Evolutionary conservation across 2,797 vertebrate species (phyloP).

Genomic region (Typhlichthys subterraneus): DNA sequence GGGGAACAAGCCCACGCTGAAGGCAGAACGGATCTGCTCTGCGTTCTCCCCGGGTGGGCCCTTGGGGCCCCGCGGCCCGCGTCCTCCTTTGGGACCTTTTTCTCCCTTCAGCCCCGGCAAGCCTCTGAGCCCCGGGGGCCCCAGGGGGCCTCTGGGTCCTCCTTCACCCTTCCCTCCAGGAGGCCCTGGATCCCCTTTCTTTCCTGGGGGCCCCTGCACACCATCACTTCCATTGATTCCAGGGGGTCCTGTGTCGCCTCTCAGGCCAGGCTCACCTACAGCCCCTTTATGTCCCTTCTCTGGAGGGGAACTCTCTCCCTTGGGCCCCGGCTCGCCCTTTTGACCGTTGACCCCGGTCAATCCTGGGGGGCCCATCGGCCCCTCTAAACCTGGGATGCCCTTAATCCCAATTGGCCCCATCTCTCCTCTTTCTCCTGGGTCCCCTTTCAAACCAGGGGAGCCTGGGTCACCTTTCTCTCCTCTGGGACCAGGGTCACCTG

Average conservation of each 20-base stretch:
- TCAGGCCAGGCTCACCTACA: conserved; percentile 80
- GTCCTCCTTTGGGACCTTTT: conserved; percentile 83
- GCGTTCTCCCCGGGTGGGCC: conserved; percentile 77
- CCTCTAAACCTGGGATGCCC: conserved; percentile 80
- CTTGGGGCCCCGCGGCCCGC: conserved; percentile 83
- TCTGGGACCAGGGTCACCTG: conserved; percentile 79
- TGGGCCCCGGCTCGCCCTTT: conserved; percentile 77
- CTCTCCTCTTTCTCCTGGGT: conserved; percentile 74
- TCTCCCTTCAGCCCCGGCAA: conserved; percentile 81
- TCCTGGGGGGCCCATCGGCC: conserved; percentile 85
- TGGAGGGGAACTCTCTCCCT: conserved; percentile 78
- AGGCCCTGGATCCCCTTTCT: conserved; percentile 77
- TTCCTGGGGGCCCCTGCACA: conserved; percentile 61
- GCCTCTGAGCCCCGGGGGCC: conserved; percentile 83
- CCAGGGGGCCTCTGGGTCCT: conserved; percentile 75
- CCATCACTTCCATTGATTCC: conserved; percentile 81
- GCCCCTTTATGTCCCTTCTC: conserved; percentile 84
- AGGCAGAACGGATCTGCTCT: conserved; percentile 77
- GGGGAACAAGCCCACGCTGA: conserved; percentile 88
- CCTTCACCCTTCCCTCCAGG: conserved; percentile 84
- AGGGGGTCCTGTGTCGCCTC: conserved; percentile 78
- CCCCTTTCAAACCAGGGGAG: conserved; percentile 72
- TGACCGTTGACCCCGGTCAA: conserved; percentile 83
- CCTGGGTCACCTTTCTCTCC: conserved; percentile 78
- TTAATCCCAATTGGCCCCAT: conserved; percentile 78